Evolutionary conservation across 2,797 vertebrate species (phyloP).

Genomic region (Sebastes trivittatus): DNA sequence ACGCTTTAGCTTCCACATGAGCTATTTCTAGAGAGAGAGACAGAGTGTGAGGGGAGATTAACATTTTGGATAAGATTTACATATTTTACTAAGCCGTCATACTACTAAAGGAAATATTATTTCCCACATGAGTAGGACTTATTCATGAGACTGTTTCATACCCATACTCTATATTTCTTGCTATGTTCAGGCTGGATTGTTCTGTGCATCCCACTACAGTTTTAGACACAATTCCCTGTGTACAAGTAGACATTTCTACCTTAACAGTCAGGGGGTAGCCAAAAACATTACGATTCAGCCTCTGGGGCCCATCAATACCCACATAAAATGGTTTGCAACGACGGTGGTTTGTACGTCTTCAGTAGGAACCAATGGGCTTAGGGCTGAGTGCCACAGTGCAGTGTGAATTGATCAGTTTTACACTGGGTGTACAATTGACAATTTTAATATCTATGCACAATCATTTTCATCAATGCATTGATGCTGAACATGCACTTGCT

Average conservation of each 20-base stretch:
- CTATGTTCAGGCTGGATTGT: neutral
- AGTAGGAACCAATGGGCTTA: too few relatives aligned
- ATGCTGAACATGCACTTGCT: neutral
- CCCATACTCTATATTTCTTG: neutral
- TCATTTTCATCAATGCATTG: neutral
- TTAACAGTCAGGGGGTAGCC: neutral
- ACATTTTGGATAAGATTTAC: neutral
- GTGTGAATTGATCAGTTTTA: too few relatives aligned
- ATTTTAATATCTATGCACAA: neutral
- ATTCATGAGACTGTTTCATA: too few relatives aligned
- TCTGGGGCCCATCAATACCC: neutral
- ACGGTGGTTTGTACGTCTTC: too few relatives aligned
- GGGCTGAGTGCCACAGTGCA: too few relatives aligned
- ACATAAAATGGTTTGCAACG: neutral
- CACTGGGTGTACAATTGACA: neutral
- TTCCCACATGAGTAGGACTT: too few relatives aligned
- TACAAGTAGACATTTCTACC: neutral
- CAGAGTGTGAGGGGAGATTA: neutral
- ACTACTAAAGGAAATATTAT: too few relatives aligned
- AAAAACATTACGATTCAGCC: neutral
- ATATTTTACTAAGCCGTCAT: too few relatives aligned
- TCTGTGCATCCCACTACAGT: neutral
- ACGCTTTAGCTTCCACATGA: neutral
- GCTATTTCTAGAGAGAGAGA: neutral
- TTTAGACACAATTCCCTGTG: neutral